These are phyloP conservation scores for Drosophila yakuba DNA, from an alignment of 1,140 invertebrate genomes.

Conservation along the genomic window DNA sequence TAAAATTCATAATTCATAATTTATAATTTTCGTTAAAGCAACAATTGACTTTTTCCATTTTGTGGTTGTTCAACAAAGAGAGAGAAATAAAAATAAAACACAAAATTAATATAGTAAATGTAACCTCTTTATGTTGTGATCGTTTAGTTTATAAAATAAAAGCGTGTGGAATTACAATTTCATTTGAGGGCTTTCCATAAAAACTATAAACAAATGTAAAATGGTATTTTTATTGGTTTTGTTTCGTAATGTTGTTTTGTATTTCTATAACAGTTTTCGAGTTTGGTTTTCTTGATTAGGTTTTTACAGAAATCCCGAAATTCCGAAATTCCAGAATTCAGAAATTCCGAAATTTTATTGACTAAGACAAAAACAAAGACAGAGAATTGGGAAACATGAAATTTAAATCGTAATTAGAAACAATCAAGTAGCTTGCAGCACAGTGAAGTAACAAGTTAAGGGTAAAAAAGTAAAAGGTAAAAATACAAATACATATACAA, in stretches of 20 bases:
- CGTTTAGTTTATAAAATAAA: constrained; percentile 70
- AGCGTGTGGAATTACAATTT: constrained; percentile 84
- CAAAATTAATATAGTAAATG: constrained; percentile 51
- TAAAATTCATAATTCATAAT: constrained; percentile 44
- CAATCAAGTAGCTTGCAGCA: constrained; percentile 1
- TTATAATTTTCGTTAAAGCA: constrained; percentile 54
- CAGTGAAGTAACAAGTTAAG: constrained; percentile 12
- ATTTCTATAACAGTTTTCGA: constrained; percentile 39
- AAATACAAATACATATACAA: constrained; percentile 12
- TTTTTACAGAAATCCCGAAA: constrained; percentile 12
- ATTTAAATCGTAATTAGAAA: constrained; percentile 1
- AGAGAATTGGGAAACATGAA: constrained; percentile 24
- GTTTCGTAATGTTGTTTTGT: constrained; percentile 6
- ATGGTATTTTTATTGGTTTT: constrained; percentile 30
- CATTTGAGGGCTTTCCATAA: constrained; percentile 62
- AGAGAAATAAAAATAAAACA: constrained; percentile 49
- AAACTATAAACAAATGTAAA: constrained; percentile 70
- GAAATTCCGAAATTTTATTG: constrained; percentile 24
- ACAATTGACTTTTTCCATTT: constrained; percentile 37
- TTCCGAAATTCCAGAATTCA: constrained; percentile 7
- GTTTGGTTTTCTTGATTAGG: constrained; percentile 7
- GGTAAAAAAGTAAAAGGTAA: not conserved
- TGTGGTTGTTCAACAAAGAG: constrained; percentile 42
- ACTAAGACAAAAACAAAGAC: constrained; percentile 18
- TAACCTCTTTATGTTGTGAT: constrained; percentile 21